Percentiles rank a stretch among this genome's conserved stretches.
Evolutionary conservation across 2,888 invertebrate species (phyloP).

Genomic region (Pterostichus madidus): DNA sequence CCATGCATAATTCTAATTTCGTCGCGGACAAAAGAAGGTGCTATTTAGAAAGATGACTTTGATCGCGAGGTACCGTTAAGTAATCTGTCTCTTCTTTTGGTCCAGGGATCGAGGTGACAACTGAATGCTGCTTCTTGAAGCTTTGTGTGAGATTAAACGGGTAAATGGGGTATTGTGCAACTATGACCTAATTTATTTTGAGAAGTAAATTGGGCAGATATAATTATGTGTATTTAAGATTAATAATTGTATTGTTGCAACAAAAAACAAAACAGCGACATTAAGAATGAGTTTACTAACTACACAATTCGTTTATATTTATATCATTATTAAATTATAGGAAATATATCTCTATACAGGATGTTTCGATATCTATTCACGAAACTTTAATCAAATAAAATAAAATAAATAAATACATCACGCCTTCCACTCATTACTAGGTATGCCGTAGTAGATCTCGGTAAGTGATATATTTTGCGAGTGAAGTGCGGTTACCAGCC

Average conservation of each 20-base stretch:
- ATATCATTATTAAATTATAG: too few relatives aligned
- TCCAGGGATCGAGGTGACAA: constrained; percentile 13
- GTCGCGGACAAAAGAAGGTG: constrained; percentile 50
- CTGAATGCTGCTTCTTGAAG: constrained; percentile 1
- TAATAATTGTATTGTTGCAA: constrained; percentile 17
- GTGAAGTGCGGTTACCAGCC: too few relatives aligned
- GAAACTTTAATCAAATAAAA: too few relatives aligned
- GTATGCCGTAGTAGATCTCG: too few relatives aligned
- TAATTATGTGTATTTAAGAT: constrained; percentile 43
- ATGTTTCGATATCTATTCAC: too few relatives aligned
- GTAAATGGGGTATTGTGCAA: constrained; percentile 9
- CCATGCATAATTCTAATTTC: constrained; percentile 55
- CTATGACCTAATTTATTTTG: constrained; percentile 40
- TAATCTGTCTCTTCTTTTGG: constrained; percentile 53
- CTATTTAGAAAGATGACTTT: constrained; percentile 41
- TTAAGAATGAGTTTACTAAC: too few relatives aligned
- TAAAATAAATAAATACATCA: too few relatives aligned
- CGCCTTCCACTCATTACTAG: too few relatives aligned
- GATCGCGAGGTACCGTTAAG: constrained; percentile 57
- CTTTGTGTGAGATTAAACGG: constrained; percentile 44
- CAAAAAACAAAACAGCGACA: neutral
- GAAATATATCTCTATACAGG: too few relatives aligned
- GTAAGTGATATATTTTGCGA: too few relatives aligned
- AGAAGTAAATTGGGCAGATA: constrained; percentile 47
- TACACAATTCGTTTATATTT: too few relatives aligned